Evolutionary conservation across 2,797 vertebrate genomes (phyloP).

Genomic region (Bufotes viridis): DNA sequence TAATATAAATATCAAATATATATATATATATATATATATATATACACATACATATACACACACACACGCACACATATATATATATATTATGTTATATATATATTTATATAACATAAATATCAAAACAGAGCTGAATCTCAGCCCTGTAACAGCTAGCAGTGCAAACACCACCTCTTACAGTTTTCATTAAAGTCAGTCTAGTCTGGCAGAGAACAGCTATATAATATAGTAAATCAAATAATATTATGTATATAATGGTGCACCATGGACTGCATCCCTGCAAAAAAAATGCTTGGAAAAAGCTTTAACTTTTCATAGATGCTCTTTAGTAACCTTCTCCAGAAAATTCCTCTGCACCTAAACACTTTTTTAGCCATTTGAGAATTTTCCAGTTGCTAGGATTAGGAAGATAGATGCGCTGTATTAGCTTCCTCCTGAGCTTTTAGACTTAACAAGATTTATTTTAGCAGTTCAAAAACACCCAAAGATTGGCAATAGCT

Average conservation of each 20-base stretch:
- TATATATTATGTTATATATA: no score
- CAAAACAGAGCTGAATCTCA: no score
- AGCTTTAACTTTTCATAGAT: background rate
- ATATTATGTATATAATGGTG: background rate
- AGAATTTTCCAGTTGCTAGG: slow-evolving; percentile 46
- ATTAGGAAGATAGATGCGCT: slow-evolving; percentile 48
- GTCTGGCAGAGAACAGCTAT: background rate
- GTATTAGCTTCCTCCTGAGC: slow-evolving; percentile 38
- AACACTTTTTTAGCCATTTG: slow-evolving; percentile 42
- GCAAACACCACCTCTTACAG: background rate
- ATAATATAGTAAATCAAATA: no score
- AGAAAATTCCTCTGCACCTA: slow-evolving; percentile 20
- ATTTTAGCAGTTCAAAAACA: slow-evolving; percentile 48
- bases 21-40: no score
- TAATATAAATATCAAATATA: no score
- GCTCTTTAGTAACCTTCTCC: slow-evolving; percentile 29
- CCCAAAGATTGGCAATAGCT: slow-evolving; percentile 42
- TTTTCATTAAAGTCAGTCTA: background rate
- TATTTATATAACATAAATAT: no score
- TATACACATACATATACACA: no score
- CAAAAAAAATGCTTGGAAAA: background rate
- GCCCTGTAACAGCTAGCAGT: no score
- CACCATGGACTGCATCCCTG: background rate
- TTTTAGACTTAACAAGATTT: slow-evolving; percentile 37
- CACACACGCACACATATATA: no score